Conservation (phyloP, 2,797 vertebrate genomes). For the Syngnathus acus region DNA sequence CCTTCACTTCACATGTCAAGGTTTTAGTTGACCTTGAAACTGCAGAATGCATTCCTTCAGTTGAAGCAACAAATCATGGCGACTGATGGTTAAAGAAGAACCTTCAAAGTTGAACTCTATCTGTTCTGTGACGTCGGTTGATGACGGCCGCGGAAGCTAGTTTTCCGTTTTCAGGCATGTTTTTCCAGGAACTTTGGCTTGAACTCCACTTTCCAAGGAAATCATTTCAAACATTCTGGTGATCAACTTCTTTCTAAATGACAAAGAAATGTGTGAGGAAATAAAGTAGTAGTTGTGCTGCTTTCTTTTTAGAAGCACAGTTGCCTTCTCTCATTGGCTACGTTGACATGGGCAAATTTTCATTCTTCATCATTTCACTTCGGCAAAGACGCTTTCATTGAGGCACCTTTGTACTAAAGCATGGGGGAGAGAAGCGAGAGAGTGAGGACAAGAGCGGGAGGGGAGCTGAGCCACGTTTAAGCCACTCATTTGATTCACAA, state of each 20-base stretch:
- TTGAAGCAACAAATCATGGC: conserved; percentile 1
- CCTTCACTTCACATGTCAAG: conserved; percentile 27
- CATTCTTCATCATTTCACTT: not conserved
- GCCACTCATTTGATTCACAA: conserved; percentile 52
- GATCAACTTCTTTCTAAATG: not conserved
- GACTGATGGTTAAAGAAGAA: not conserved
- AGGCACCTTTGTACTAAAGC: conserved; percentile 14
- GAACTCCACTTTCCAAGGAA: not conserved
- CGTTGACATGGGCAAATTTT: not conserved
- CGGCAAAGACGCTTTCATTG: conserved; percentile 4
- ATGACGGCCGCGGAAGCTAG: not conserved
- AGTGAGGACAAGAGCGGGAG: conserved; percentile 15
- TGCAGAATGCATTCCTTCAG: not conserved
- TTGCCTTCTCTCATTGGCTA: not conserved
- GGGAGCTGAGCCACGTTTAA: conserved; percentile 40
- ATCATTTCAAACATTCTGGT: not conserved
- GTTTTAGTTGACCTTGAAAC: conserved; percentile 5
- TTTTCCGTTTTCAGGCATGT: not conserved
- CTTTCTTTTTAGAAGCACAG: not conserved
- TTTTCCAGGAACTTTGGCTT: not conserved
- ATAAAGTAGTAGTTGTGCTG: not conserved
- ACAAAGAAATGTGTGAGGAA: not conserved
- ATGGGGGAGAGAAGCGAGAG: conserved; percentile 7
- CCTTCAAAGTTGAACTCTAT: not conserved
- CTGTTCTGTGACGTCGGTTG: not conserved